Conservation (phyloP, 2,888 invertebrate species). For the Antheraea assamensis region DNA sequence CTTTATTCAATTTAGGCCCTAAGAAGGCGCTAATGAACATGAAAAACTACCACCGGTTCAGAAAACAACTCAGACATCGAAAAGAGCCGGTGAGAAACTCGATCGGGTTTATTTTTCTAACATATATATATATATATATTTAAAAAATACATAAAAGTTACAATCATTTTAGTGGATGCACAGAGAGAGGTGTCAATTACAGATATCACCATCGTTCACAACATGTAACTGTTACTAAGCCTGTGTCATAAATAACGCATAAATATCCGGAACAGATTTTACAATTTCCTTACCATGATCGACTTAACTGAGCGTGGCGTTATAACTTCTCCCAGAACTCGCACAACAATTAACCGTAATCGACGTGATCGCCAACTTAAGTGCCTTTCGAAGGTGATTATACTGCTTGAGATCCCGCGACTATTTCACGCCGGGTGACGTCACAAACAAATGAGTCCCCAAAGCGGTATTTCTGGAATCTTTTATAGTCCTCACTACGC, state of each 20-base stretch:
- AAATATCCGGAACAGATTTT: background rate
- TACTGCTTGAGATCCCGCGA: constrained; percentile 36
- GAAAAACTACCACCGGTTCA: no score
- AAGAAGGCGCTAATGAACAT: no score
- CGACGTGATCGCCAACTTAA: constrained; percentile 21
- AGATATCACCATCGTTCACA: no score
- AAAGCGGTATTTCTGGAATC: constrained; percentile 35
- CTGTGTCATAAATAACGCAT: background rate
- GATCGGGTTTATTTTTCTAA: no score
- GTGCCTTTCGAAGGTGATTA: constrained; percentile 37
- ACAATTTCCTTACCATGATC: background rate
- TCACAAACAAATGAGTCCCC: constrained; percentile 49
- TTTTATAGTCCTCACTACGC: background rate
- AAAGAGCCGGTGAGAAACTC: no score
- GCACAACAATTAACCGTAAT: constrained; percentile 24
- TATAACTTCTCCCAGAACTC: constrained; percentile 23
- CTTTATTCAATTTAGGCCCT: no score
- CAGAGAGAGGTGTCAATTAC: no score
- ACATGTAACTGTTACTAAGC: background rate
- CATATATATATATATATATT: no score
- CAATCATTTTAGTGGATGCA: no score
- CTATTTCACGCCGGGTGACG: constrained; percentile 45
- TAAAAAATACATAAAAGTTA: no score
- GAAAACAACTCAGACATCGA: no score
- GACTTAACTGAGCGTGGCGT: background rate